Base-by-base conservation (phyloP, 2,888 invertebrate species). In the Anagyrus pseudococci region DNA sequence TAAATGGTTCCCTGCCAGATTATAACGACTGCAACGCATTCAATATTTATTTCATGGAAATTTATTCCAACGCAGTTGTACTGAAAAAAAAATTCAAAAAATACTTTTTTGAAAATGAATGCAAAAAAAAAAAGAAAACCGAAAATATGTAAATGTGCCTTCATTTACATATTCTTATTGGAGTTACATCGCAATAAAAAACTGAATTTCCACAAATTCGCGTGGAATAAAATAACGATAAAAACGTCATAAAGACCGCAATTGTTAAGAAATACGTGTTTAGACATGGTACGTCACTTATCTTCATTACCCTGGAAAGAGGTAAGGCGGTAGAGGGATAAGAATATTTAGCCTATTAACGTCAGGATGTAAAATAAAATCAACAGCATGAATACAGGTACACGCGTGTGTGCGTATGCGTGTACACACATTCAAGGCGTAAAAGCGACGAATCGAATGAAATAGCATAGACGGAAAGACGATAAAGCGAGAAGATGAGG, bases 381-480 rank as follows among this genome's bases (percentile, higher is more conserved):
- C 29, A 29, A 29, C 6, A 4, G 29, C 4, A 10, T 4, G 33
- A 37, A n/a, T n/a, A n/a, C 13, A 37, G 33, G 33, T 10, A 37
- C 33, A 37, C 33, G 33, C 33, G 33, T 37, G 15, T n/a, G 3
- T 2, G 4, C 2, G 33, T 8, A 40, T 22, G 22, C 15, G 52
- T 40, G 22, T 47, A 62, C 47, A 29, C 47, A 60, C 17, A 44
- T 56, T 56, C 55, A 49, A 20, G 6, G 19, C 23, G 22, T 47
- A 41, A 37, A 53, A 58, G 48, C 29, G 50, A 54, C 44, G 48
- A 53, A 67, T 55, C 25, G 48, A 61, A 55, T 23, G 58, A 50
- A 62, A 56, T n/a, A 48, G 40, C 33, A 52, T 52, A 41, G 47
- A 46, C 41, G 50, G 43, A 37, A 43, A 23, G 46, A 13, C 40